Evolutionary conservation across 2,888 invertebrate genomes (phyloP).

Genomic region (Metallyticus violacea): DNA sequence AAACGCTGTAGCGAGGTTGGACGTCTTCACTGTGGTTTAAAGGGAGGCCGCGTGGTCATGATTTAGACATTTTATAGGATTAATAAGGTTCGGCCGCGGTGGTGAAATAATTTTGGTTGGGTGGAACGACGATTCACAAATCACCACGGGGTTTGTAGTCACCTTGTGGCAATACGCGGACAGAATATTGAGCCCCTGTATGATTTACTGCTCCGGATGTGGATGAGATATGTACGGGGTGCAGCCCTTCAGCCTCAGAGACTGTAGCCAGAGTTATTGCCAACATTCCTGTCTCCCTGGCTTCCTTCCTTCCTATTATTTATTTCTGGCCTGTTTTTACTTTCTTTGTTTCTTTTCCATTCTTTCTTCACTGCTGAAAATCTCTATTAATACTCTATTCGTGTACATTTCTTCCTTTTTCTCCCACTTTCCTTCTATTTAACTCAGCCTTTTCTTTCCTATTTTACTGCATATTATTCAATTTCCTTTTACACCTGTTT

Average conservation of each 20-base stretch:
- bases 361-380: background rate
- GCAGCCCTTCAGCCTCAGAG: background rate
- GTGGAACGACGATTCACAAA: background rate
- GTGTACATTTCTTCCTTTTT: background rate
- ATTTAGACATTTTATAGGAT: background rate
- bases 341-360: background rate
- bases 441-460: too few relatives aligned
- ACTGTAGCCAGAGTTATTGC: background rate
- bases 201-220: background rate
- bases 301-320: background rate
- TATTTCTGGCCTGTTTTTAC: background rate
- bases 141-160: background rate
- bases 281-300: background rate
- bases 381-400: too few relatives aligned
- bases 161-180: background rate
- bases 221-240: background rate
- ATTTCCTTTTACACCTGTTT: too few relatives aligned
- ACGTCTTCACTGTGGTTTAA: too few relatives aligned
- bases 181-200: background rate
- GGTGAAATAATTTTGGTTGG: background rate
- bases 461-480: too few relatives aligned
- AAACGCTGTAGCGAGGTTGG: background rate
- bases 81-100: background rate
- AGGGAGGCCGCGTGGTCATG: background rate
- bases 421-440: background rate